Base-by-base conservation (phyloP, 92 coral and sea anemone genomes). In the Bergia sp. region DNA sequence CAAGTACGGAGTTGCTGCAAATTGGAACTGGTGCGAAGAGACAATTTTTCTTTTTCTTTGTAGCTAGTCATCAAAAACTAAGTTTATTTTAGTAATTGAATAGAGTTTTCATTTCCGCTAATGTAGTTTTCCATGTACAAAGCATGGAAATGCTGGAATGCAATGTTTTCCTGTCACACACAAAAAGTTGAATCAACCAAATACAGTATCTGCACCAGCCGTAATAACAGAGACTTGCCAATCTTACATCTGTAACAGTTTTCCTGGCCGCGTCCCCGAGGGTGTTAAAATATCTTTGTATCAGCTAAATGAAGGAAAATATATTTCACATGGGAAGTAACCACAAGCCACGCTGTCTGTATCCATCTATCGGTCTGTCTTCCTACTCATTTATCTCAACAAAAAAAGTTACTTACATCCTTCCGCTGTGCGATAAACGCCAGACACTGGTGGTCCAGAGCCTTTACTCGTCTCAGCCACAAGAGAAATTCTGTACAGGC, bases 381-480 rank as follows among this genome's bases (percentile, higher is more conserved):
- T 4, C 15, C 15, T 37, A 21, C 15, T 3, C n/a, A 38, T 7
- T 38, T 72, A 72, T 38, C 42, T 72, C 44, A 37, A 38, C 5
- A 16, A 61, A 61, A 16, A 16, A n/a, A 40, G n/a, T 71, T 71
- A 84, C 87, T 84, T 9, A 84, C 87, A 94, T 92, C 96, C 96
- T 85, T 94, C 94, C n/a, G 76, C 92, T 5, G 96, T 94, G 18
- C 71, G 79, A 66, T 90, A 90, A 61, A 81, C 88, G 8, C 73
- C 82, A 12, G 89, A 84, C 41, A 55, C 81, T 0, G 45, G 1
- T 21, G 92, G 92, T 12, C 96, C 96, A 29, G 36, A 53, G 15
- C 96, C 96, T n/a, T 66, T 83, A 37, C 92, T 88, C 12, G 94
- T 94, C 18, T 55, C 12, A 16, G 96, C 96, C 37, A 66, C 11